A percentile compares a stretch with the other conserved stretches of the same genome.
Conservation (phyloP, 2,888 invertebrate genomes). For the Hemaris fuciformis region DNA sequence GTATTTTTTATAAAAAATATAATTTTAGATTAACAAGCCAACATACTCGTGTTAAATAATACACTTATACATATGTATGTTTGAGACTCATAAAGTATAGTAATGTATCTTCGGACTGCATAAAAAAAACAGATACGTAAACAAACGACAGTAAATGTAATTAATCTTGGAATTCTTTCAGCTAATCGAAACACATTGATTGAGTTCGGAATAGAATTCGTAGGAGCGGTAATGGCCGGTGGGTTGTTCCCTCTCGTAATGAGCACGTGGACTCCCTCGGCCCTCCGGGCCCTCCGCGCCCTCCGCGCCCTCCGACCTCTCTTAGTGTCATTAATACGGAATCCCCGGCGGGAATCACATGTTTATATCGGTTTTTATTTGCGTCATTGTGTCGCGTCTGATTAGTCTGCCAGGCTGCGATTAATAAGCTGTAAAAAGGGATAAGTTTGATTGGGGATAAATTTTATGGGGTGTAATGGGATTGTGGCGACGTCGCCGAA, state of each 20-base stretch:
- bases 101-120: too few relatives aligned
- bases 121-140: too few relatives aligned
- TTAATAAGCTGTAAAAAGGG: neutral
- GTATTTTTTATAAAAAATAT: too few relatives aligned
- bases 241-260: constrained; percentile 52
- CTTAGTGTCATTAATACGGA: constrained; percentile 43
- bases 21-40: too few relatives aligned
- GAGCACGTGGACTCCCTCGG: constrained; percentile 37
- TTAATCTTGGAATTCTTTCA: neutral
- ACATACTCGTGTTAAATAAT: too few relatives aligned
- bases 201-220: constrained; percentile 34
- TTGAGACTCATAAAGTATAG: too few relatives aligned
- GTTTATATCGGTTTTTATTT: constrained; percentile 36
- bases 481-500: too few relatives aligned
- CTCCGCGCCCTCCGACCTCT: constrained; percentile 30
- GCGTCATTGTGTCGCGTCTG: constrained; percentile 8
- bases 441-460: too few relatives aligned
- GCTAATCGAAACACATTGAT: constrained; percentile 74
- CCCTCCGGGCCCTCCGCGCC: constrained; percentile 36
- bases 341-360: constrained; percentile 32
- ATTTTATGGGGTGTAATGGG: too few relatives aligned
- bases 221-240: constrained; percentile 43
- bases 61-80: too few relatives aligned
- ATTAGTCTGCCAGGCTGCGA: neutral
- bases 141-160: neutral